These are phyloP conservation scores for Loriculus beryllinus DNA, from an alignment of 2,797 vertebrate species.

Conservation along the genomic window DNA sequence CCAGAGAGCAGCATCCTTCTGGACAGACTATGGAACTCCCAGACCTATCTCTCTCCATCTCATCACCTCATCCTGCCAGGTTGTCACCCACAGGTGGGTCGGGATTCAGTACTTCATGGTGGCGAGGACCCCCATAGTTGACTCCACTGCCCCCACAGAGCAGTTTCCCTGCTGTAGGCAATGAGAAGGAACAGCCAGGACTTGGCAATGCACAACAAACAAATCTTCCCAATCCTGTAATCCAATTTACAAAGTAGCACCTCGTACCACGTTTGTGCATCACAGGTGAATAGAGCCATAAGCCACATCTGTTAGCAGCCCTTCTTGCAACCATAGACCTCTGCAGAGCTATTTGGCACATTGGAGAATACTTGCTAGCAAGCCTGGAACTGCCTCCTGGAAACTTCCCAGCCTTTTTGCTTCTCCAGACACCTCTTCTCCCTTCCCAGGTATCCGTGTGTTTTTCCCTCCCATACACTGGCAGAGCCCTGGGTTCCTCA, in stretches of 20 bases:
- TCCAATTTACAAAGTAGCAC: constrained; percentile 26
- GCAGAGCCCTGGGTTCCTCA: background rate
- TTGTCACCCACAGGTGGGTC: background rate
- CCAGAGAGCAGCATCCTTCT: background rate
- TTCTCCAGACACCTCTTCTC: background rate
- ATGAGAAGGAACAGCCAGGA: constrained; percentile 13
- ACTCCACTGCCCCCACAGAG: background rate
- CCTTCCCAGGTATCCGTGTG: background rate
- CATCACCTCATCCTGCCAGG: background rate
- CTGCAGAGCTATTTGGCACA: constrained; percentile 56
- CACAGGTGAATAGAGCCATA: constrained; percentile 54
- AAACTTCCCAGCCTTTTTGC: constrained; percentile 45
- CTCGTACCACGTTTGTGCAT: background rate
- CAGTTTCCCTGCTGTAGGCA: constrained; percentile 9
- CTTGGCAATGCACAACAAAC: constrained; percentile 37
- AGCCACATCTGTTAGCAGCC: constrained; percentile 68
- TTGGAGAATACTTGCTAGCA: background rate
- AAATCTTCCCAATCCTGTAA: constrained; percentile 15
- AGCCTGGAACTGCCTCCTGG: constrained; percentile 62
- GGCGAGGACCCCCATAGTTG: background rate
- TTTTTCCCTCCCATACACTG: background rate
- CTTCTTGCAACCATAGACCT: constrained; percentile 1
- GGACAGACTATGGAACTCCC: background rate
- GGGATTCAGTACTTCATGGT: background rate
- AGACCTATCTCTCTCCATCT: background rate